These are phyloP conservation scores for Molorchus minor DNA, from an alignment of 2,888 invertebrate genomes.

Conservation along the genomic window DNA sequence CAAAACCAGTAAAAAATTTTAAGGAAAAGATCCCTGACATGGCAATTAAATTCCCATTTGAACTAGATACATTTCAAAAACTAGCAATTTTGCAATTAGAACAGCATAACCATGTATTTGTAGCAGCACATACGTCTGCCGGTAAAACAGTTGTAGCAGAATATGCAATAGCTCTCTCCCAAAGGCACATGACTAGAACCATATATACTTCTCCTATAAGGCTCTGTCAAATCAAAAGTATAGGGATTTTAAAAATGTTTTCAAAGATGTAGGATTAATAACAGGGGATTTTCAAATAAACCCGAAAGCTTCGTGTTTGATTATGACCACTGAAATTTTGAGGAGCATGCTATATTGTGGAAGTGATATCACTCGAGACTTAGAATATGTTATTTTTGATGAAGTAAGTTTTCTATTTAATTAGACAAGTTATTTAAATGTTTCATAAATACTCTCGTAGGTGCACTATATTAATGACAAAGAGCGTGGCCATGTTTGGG, in stretches of 20 bases:
- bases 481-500: constrained; percentile 97
- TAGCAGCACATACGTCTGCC: constrained; percentile 99
- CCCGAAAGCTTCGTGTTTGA: constrained; percentile 90
- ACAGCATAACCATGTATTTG: constrained; percentile 94
- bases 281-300: constrained; percentile 97
- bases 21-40: constrained; percentile 81
- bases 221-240: constrained; percentile 99
- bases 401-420: constrained; percentile 69
- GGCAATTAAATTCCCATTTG: constrained; percentile 88
- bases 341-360: constrained; percentile 97
- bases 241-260: constrained; percentile 92
- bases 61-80: constrained; percentile 97
- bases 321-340: constrained; percentile 99
- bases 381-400: constrained; percentile 99
- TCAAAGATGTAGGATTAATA: constrained; percentile 91
- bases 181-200: constrained; percentile 88
- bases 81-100: constrained; percentile 95
- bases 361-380: constrained; percentile 90
- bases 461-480: constrained; percentile 96
- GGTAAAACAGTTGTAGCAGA: constrained; percentile 98
- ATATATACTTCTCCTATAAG: constrained; percentile 99
- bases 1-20: constrained; percentile 83
- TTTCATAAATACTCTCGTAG: constrained; percentile 26
- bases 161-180: constrained; percentile 96
- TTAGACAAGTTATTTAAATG: background rate